Evolutionary conservation across 1,140 invertebrate species (phyloP).

Genomic region (Bombus soroeensis): DNA sequence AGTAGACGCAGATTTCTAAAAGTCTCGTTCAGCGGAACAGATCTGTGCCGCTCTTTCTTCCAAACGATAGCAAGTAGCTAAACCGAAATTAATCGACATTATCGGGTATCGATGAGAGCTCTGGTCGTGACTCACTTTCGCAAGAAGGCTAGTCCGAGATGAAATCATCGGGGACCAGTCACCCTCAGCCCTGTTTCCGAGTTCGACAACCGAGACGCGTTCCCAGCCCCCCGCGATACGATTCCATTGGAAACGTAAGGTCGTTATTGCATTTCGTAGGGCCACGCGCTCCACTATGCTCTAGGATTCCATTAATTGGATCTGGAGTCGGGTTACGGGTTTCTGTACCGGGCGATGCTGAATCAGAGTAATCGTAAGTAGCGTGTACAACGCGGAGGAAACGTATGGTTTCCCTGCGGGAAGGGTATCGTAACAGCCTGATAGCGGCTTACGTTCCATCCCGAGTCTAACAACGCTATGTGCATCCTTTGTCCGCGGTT

Average conservation of each 20-base stretch:
- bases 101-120: not conserved
- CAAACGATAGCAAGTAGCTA: not conserved
- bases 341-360: constrained; percentile 43
- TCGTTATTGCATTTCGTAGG: constrained; percentile 63
- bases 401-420: constrained; percentile 31
- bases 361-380: constrained; percentile 50
- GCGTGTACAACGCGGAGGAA: not conserved
- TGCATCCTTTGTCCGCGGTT: not conserved
- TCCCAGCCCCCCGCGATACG: constrained; percentile 40
- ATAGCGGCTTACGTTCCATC: not conserved
- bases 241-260: constrained; percentile 54
- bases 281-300: constrained; percentile 49
- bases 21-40: not conserved
- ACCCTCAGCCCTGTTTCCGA: not conserved
- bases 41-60: not conserved
- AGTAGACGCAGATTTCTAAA: not conserved
- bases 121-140: constrained; percentile 1
- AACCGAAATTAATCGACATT: constrained; percentile 17
- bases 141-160: not conserved
- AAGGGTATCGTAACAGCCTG: not conserved
- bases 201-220: not conserved
- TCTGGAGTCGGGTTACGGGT: constrained; percentile 66
- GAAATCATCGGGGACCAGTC: constrained; percentile 7
- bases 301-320: constrained; percentile 70
- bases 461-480: not conserved